Conservation (phyloP, 2,888 invertebrate genomes). For the Trichacis sp. region DNA sequence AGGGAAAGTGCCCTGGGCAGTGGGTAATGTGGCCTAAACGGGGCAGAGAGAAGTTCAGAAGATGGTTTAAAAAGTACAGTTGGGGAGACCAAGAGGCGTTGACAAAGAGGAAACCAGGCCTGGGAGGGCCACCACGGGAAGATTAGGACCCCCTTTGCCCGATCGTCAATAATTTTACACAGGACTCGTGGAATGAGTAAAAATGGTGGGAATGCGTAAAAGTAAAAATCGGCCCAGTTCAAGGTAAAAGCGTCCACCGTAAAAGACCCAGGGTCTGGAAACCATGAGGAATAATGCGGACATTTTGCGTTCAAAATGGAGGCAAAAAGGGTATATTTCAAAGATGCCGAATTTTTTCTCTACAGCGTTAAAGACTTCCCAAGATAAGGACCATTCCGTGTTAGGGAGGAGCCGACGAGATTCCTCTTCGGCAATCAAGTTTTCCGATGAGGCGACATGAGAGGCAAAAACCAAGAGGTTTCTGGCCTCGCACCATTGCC, state of each 20-base stretch:
- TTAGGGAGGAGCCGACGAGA: constrained; percentile 39
- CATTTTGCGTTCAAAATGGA: constrained; percentile 49
- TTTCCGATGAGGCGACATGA: constrained; percentile 54
- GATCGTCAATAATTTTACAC: constrained; percentile 49
- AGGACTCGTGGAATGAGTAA: constrained; percentile 40
- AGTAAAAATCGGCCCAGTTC: constrained; percentile 20
- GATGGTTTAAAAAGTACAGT: constrained; percentile 28
- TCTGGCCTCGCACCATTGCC: constrained; percentile 20
- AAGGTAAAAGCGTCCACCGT: constrained; percentile 51
- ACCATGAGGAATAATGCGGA: constrained; percentile 46
- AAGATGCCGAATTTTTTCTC: neutral
- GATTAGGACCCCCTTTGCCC: constrained; percentile 49
- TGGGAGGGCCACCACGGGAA: constrained; percentile 49
- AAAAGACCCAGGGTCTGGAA: constrained; percentile 42
- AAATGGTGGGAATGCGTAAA: constrained; percentile 52
- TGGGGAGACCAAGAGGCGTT: neutral
- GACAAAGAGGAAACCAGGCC: no score
- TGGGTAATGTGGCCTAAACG: constrained; percentile 11
- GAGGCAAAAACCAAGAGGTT: constrained; percentile 51
- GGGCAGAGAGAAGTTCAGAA: constrained; percentile 28
- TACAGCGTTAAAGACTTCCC: constrained; percentile 1
- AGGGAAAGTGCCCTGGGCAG: constrained; percentile 6
- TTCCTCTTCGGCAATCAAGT: constrained; percentile 46
- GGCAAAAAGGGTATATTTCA: constrained; percentile 49
- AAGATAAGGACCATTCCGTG: constrained; percentile 34